These are phyloP conservation scores for Chelonia mydas DNA, from an alignment of 2,797 vertebrate species.

Conservation along the genomic window DNA sequence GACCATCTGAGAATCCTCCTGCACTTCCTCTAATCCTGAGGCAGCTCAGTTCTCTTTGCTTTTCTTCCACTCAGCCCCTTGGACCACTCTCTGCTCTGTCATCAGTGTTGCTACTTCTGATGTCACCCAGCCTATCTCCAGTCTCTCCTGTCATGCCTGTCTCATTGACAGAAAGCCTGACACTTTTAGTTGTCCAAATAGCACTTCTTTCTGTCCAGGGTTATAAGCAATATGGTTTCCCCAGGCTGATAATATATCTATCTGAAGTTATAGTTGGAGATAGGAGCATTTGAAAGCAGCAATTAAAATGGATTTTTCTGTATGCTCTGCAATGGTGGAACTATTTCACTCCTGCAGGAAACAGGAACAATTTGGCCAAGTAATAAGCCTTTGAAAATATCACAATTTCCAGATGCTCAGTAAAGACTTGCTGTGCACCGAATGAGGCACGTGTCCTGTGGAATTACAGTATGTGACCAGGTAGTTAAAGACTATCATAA, in stretches of 20 bases:
- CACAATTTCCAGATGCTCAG: no score
- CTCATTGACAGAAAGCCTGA: accelerated
- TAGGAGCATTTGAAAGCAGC: conserved; percentile 41
- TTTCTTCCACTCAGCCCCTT: background rate
- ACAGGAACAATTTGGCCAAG: background rate
- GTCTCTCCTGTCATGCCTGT: background rate
- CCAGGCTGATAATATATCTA: background rate
- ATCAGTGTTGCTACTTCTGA: background rate
- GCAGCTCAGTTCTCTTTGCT: background rate
- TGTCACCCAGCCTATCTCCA: background rate
- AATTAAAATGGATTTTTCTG: conserved; percentile 60
- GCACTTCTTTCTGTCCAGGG: background rate
- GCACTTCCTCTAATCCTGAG: background rate
- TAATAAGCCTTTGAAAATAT: no score
- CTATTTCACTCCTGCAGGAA: conserved; percentile 15
- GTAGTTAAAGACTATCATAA: no score
- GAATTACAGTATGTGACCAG: no score
- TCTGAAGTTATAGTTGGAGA: conserved; percentile 19
- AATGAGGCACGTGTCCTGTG: no score
- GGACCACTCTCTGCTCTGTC: background rate
- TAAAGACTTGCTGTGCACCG: no score
- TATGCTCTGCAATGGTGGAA: conserved; percentile 20
- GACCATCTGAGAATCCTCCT: background rate
- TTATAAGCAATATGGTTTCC: background rate
- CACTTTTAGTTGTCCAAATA: background rate